A percentile compares a stretch with the other conserved stretches of the same genome.
Conservation (phyloP, 2,888 invertebrate genomes). For the Drosophila algonquin region DNA sequence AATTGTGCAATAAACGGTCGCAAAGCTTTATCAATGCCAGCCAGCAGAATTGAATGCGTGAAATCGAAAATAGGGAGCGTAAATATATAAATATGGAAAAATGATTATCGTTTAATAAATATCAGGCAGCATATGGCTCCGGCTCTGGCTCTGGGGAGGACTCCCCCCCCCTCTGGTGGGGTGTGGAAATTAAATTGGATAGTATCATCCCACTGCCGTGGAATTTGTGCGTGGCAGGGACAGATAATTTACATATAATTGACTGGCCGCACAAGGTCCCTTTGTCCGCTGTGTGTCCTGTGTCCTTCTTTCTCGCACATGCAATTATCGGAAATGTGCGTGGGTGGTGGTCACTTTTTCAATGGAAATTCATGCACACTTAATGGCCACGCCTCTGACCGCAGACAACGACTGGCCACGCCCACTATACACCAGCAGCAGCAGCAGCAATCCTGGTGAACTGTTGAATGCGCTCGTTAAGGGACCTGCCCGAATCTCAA, state of each 20-base stretch:
- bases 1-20: conserved; percentile 32
- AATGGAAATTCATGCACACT: conserved; percentile 66
- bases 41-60: background rate
- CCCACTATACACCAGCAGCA: background rate
- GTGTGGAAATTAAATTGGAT: background rate
- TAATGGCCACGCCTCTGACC: conserved; percentile 47
- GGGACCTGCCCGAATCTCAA: background rate
- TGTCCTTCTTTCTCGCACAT: conserved; percentile 16
- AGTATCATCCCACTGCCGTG: background rate
- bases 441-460: background rate
- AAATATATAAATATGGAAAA: conserved; percentile 33
- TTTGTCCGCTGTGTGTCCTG: conserved; percentile 1
- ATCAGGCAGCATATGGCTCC: conserved; percentile 21
- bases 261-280: conserved; percentile 38
- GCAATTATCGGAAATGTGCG: background rate
- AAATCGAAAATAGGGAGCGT: conserved; percentile 8
- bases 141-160: background rate
- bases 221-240: conserved; percentile 23
- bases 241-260: conserved; percentile 70
- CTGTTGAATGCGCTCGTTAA: conserved; percentile 1
- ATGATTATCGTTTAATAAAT: conserved; percentile 57
- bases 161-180: too few species aligned
- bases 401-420: background rate
- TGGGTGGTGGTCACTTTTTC: background rate
- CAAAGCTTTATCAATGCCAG: background rate